phyloP scores from a whole-genome alignment of 2,888 invertebrate genomes.

The Timema podura region DNA sequence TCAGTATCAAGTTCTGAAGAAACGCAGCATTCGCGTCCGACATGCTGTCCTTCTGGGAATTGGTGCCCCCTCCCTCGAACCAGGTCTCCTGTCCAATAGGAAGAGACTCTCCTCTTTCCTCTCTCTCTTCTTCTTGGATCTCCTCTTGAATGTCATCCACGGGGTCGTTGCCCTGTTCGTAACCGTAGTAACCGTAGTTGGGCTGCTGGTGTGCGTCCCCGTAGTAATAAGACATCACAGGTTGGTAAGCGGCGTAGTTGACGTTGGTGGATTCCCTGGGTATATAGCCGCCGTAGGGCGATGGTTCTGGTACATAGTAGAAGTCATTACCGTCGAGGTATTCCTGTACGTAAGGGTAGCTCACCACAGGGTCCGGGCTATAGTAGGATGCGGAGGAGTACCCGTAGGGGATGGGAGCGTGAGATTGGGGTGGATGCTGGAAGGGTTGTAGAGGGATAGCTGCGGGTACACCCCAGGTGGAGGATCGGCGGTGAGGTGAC shows the following conservation, averaged over 20 bases:
- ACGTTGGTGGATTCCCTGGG: conserved; percentile 42
- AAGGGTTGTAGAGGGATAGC: conserved; percentile 21
- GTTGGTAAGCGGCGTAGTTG: conserved; percentile 47
- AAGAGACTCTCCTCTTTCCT: conserved; percentile 51
- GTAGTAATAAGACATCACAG: conserved; percentile 48
- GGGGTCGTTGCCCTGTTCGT: conserved; percentile 46
- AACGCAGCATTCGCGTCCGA: conserved; percentile 58
- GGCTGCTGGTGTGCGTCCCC: conserved; percentile 41
- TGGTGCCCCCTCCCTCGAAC: conserved; percentile 49
- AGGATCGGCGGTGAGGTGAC: conserved; percentile 19
- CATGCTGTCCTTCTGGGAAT: conserved; percentile 34
- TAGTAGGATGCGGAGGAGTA: conserved; percentile 48
- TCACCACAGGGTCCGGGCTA: conserved; percentile 42
- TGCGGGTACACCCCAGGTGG: conserved; percentile 21
- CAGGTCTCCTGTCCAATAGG: conserved; percentile 65
- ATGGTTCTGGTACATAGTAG: conserved; percentile 46
- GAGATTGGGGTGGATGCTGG: conserved; percentile 26
- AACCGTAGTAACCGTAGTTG: conserved; percentile 46
- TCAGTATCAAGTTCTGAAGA: conserved; percentile 61
- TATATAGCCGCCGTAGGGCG: conserved; percentile 40
- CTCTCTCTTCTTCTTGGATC: conserved; percentile 56
- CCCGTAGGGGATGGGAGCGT: conserved; percentile 3
- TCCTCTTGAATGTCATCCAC: conserved; percentile 56
- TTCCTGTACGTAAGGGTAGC: conserved; percentile 50
- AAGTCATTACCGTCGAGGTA: conserved; percentile 52